Conservation (phyloP, 2,113 vertebrate genomes). For the Struthio camelus region DNA sequence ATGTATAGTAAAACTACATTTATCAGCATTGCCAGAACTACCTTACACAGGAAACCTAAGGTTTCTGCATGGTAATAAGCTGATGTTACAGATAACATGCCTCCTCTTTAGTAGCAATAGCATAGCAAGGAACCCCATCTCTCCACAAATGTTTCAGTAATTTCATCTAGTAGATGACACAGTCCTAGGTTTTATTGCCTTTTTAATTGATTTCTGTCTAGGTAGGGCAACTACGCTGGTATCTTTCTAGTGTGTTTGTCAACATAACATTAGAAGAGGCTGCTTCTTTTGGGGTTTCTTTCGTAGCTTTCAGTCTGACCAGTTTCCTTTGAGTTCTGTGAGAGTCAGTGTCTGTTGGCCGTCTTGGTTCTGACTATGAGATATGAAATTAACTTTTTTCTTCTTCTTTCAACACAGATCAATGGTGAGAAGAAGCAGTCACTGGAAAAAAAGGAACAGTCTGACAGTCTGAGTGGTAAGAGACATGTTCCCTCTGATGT, state of each 20-base stretch:
- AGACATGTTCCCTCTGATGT: not conserved
- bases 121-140: not conserved
- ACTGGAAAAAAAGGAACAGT: conserved; percentile 76
- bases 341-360: not conserved
- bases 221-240: not conserved
- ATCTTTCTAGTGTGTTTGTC: not conserved
- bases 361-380: not conserved
- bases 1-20: not conserved
- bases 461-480: conserved; percentile 80
- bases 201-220: not conserved
- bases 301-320: not conserved
- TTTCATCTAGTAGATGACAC: not conserved
- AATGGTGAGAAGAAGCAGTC: conserved; percentile 81
- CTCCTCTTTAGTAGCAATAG: not conserved
- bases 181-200: not conserved
- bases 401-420: conserved; percentile 68
- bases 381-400: not conserved
- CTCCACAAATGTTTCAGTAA: not conserved
- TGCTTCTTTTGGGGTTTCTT: not conserved
- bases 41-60: not conserved
- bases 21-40: not conserved
- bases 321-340: not conserved
- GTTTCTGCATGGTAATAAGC: not conserved
- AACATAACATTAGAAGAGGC: not conserved
- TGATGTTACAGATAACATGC: not conserved